Conservation (phyloP, 2,113 vertebrate species). For the Urocolius indicus region DNA sequence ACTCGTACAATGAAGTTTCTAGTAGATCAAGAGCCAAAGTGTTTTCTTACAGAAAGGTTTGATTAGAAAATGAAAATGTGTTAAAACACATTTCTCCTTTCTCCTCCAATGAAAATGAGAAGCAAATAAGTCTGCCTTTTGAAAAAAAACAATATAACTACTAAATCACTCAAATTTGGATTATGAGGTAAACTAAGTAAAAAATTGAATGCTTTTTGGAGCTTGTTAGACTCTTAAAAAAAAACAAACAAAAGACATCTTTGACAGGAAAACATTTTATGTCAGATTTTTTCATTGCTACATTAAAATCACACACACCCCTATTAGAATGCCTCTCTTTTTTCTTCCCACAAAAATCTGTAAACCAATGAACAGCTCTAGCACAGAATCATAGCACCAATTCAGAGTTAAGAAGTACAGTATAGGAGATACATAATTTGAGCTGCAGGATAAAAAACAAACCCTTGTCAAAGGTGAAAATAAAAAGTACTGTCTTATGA, state of each 20-base stretch:
- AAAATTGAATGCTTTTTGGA: background rate
- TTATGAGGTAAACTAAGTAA: background rate
- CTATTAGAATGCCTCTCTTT: background rate
- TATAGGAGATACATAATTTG: background rate
- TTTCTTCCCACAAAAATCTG: background rate
- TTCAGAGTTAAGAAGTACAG: background rate
- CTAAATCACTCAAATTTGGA: background rate
- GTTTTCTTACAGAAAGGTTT: background rate
- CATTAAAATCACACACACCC: background rate
- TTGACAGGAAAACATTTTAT: background rate
- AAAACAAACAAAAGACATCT: background rate
- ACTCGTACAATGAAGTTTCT: background rate
- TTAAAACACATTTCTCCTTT: background rate
- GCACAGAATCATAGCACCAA: background rate
- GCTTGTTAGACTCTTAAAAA: background rate
- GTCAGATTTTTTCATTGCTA: background rate
- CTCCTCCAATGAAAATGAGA: background rate
- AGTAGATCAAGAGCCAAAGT: background rate
- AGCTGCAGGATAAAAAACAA: slow-evolving; percentile 1
- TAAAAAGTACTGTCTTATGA: background rate
- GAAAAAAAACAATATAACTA: background rate
- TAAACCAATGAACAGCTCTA: background rate
- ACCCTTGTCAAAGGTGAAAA: slow-evolving; percentile 1
- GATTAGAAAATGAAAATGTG: background rate
- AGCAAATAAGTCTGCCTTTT: background rate